phyloP scores from a whole-genome alignment of 1,140 invertebrate genomes.

The Chlorops oryzae region DNA sequence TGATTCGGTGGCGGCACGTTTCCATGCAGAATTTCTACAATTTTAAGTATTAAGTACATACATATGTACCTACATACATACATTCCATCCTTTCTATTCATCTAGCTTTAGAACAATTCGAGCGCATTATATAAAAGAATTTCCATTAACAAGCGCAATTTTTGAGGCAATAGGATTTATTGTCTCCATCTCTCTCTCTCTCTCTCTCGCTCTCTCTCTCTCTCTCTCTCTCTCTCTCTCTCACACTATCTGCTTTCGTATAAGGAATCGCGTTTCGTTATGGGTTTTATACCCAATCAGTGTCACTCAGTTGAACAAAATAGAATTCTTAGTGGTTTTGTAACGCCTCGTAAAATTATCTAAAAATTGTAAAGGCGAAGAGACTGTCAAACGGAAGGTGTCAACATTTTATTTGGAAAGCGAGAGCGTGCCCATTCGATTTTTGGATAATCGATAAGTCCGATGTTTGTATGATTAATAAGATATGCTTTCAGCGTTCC shows the following conservation, averaged over 20 bases:
- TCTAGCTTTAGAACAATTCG: not conserved
- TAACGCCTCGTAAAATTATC: too few relatives aligned
- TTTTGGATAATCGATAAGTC: too few relatives aligned
- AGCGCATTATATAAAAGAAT: too few relatives aligned
- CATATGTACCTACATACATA: not conserved
- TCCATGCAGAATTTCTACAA: not conserved
- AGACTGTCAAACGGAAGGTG: too few relatives aligned
- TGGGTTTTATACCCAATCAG: constrained; percentile 15
- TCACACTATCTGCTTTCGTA: not conserved
- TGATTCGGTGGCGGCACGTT: not conserved
- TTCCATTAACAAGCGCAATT: too few relatives aligned
- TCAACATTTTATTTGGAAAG: too few relatives aligned
- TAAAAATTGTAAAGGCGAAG: too few relatives aligned
- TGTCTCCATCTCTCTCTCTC: not conserved
- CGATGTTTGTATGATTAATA: too few relatives aligned
- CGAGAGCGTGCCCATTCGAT: too few relatives aligned
- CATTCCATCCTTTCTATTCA: not conserved
- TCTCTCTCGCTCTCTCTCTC: not conserved
- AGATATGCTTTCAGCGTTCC: too few relatives aligned
- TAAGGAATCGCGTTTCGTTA: constrained; percentile 10
- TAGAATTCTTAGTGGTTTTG: too few relatives aligned
- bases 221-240: not conserved
- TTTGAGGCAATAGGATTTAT: not conserved
- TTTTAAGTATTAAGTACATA: too few relatives aligned
- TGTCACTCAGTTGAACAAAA: constrained; percentile 10